phyloP scores from a whole-genome alignment of 2,113 vertebrate species.

The Megaptera novaeangliae region DNA sequence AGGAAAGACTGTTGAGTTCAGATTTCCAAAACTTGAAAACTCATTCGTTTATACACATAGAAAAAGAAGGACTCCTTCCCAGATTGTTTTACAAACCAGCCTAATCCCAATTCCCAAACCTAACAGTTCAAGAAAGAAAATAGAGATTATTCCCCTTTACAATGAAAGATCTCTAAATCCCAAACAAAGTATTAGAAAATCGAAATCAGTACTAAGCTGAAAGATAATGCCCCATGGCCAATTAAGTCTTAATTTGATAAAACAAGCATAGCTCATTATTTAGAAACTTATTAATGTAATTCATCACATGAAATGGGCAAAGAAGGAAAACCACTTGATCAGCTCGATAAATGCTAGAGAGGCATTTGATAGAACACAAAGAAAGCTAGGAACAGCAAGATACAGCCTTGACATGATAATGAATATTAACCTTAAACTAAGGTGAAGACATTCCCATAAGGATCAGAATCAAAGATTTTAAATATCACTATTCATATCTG shows the following conservation, averaged over 20 bases:
- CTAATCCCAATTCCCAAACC: background rate
- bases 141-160: background rate
- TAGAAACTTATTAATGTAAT: background rate
- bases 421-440: accelerated
- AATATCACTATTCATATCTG: background rate
- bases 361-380: background rate
- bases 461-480: background rate
- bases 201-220: background rate
- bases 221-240: background rate
- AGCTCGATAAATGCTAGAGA: background rate
- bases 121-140: background rate
- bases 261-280: background rate
- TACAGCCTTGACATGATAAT: accelerated
- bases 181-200: background rate
- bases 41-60: accelerated
- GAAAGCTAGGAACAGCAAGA: background rate
- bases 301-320: background rate
- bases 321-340: background rate
- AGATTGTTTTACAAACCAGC: background rate
- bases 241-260: background rate
- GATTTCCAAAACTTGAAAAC: background rate
- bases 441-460: accelerated
- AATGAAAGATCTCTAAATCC: background rate
- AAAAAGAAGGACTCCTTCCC: background rate
- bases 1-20: background rate